Conservation (phyloP, 2,797 vertebrate genomes). For the Pangasius djambal region DNA sequence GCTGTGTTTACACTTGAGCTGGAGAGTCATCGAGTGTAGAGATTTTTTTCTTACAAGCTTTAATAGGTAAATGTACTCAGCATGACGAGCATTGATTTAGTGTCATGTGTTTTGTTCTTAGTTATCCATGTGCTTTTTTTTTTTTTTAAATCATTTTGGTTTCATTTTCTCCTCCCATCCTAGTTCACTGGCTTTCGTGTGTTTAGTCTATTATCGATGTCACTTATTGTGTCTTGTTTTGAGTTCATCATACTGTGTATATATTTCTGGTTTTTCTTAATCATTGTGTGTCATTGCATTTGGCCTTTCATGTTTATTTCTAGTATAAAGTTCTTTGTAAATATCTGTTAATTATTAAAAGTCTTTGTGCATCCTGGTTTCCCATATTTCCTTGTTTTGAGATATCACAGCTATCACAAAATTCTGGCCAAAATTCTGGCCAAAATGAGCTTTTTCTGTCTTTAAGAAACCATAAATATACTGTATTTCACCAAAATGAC, state of each 20-base stretch:
- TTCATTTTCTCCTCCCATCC: neutral
- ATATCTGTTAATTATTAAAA: neutral
- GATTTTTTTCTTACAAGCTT: neutral
- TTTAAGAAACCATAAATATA: neutral
- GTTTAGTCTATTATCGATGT: neutral
- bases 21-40: neutral
- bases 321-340: neutral
- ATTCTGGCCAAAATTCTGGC: no score
- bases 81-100: neutral
- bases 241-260: neutral
- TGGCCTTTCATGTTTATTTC: neutral
- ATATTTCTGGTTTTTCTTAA: neutral
- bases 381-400: neutral
- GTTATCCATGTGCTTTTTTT: neutral
- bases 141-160: no score
- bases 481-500: neutral
- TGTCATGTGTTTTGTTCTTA: neutral
- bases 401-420: neutral
- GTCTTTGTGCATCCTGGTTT: neutral
- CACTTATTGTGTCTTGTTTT: neutral
- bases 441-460: neutral
- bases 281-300: neutral
- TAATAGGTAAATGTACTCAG: neutral
- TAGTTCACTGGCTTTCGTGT: neutral
- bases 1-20: neutral